These are phyloP conservation scores for Haemorhous mexicanus DNA, from an alignment of 2,113 vertebrate species.

Conservation along the genomic window DNA sequence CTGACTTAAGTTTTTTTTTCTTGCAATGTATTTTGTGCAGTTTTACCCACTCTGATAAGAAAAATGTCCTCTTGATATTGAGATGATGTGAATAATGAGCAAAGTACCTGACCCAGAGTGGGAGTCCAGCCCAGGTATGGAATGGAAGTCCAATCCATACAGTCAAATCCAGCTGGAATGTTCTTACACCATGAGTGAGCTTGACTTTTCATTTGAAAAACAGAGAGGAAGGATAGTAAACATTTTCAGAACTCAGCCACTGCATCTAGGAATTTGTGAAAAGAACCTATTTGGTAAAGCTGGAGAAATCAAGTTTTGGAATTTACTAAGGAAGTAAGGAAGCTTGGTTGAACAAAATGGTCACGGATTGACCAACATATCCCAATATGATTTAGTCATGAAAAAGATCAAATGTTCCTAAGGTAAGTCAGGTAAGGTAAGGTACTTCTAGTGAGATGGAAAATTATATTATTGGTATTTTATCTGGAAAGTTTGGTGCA, in stretches of 20 bases:
- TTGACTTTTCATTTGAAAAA: background rate
- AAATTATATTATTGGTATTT: background rate
- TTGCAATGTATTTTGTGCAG: background rate
- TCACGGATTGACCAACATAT: background rate
- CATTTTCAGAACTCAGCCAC: background rate
- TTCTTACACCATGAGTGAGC: background rate
- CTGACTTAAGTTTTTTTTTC: background rate
- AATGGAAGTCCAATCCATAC: background rate
- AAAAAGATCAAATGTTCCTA: background rate
- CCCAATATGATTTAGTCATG: background rate
- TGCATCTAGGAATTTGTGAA: background rate
- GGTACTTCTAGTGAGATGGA: background rate
- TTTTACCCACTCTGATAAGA: background rate
- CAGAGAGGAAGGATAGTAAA: background rate
- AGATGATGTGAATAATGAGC: background rate
- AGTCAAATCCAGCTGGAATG: background rate
- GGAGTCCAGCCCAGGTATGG: background rate
- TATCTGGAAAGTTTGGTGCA: background rate
- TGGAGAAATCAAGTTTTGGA: background rate
- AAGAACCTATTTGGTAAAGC: background rate
- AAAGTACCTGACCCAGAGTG: background rate
- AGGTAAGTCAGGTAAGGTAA: background rate
- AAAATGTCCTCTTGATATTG: background rate
- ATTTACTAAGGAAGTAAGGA: background rate
- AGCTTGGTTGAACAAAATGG: background rate